Evolutionary conservation across 2,888 invertebrate species (phyloP).

Genomic region (Gryllus longicercus): DNA sequence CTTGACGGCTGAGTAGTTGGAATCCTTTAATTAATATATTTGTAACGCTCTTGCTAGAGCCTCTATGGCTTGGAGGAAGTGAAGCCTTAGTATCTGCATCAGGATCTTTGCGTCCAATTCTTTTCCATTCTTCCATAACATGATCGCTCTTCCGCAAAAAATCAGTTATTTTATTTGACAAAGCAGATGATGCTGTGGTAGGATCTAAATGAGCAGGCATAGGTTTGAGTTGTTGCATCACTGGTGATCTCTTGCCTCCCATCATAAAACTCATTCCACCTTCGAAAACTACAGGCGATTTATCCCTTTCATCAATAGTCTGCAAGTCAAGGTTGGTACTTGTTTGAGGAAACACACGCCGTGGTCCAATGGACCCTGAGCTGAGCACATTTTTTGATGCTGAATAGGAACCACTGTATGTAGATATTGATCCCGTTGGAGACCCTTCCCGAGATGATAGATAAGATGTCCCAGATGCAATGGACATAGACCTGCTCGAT

Average conservation of each 20-base stretch:
- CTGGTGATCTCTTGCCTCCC: slow-evolving; percentile 46
- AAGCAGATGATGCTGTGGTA: slow-evolving; percentile 70
- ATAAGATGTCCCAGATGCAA: neutral
- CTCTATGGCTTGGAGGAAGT: slow-evolving; percentile 41
- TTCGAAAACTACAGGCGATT: slow-evolving; percentile 75
- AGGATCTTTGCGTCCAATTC: slow-evolving; percentile 62
- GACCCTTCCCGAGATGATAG: neutral
- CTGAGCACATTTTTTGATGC: slow-evolving; percentile 18
- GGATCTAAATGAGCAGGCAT: slow-evolving; percentile 74
- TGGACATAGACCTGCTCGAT: neutral
- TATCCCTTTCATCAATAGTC: slow-evolving; percentile 61
- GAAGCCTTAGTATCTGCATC: slow-evolving; percentile 43
- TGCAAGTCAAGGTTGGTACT: slow-evolving; percentile 38
- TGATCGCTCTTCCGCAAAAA: slow-evolving; percentile 81
- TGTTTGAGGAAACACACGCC: slow-evolving; percentile 66
- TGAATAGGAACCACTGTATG: slow-evolving; percentile 19
- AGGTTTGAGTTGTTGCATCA: slow-evolving; percentile 47
- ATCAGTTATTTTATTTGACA: slow-evolving; percentile 72
- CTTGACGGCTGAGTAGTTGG: slow-evolving; percentile 47
- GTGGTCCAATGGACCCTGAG: slow-evolving; percentile 46
- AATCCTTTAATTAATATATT: slow-evolving; percentile 82
- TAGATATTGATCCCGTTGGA: neutral
- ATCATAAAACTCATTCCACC: slow-evolving; percentile 77
- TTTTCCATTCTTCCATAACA: slow-evolving; percentile 82
- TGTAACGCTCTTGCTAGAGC: slow-evolving; percentile 69